phyloP scores from a whole-genome alignment of 2,888 invertebrate species.

The Meloe dianella region DNA sequence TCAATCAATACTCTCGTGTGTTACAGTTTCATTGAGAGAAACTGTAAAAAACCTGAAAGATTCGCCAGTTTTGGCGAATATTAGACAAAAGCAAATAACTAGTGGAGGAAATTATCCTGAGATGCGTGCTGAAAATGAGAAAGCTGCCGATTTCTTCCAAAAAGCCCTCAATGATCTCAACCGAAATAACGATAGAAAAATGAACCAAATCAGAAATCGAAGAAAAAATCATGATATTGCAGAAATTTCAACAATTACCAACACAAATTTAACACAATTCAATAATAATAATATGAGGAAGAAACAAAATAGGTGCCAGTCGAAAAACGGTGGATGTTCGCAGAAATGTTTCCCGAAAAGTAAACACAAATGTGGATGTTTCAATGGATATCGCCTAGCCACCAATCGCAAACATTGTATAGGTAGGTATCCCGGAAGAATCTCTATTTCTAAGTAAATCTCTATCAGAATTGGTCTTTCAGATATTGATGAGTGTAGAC shows the following conservation, averaged over 20 bases:
- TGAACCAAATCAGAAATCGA: slow-evolving; percentile 26
- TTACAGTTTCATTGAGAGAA: too few relatives aligned
- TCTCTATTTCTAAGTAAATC: background rate
- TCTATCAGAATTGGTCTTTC: background rate
- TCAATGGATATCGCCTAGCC: slow-evolving; percentile 58
- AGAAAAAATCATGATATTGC: slow-evolving; percentile 27
- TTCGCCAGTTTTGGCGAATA: too few relatives aligned
- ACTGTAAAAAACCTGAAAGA: too few relatives aligned
- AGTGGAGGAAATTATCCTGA: background rate
- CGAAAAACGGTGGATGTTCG: slow-evolving; percentile 59
- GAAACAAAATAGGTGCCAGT: slow-evolving; percentile 35
- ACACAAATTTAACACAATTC: slow-evolving; percentile 24
- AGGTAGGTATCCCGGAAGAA: slow-evolving; percentile 47
- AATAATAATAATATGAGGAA: slow-evolving; percentile 30
- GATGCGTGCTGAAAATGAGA: background rate
- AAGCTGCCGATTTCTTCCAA: background rate
- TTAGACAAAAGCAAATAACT: background rate
- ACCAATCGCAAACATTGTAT: slow-evolving; percentile 55
- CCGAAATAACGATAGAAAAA: slow-evolving; percentile 15
- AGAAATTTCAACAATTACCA: slow-evolving; percentile 30
- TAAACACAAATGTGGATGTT: slow-evolving; percentile 59
- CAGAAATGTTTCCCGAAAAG: slow-evolving; percentile 58
- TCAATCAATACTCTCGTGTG: too few relatives aligned
- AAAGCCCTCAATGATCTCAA: background rate
- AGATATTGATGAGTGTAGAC: slow-evolving; percentile 67